These are phyloP conservation scores for Tethya wilhelma DNA, from an alignment of 37 sponge, comb jelly and placozoan species.

Conservation along the genomic window DNA sequence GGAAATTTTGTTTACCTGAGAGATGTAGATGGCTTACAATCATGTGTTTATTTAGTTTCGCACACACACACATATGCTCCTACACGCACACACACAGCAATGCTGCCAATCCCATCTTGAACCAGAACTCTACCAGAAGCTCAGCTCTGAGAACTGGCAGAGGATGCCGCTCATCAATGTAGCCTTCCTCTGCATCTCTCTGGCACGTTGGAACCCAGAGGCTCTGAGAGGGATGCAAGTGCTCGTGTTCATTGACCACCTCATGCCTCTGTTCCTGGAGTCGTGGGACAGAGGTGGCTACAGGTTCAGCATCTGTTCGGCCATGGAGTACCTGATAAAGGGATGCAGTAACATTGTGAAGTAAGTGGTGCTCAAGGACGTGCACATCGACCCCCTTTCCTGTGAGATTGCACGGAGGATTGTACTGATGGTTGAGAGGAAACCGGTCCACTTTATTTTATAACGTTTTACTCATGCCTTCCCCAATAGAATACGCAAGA, in stretches of 20 bases:
- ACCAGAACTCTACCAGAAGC: background rate
- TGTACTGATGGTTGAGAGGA: background rate
- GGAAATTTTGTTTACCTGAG: too few relatives aligned
- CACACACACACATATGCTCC: too few relatives aligned
- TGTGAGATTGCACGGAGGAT: background rate
- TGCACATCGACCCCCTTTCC: background rate
- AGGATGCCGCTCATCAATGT: constrained; percentile 14
- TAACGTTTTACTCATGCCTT: too few relatives aligned
- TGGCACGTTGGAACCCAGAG: constrained; percentile 61
- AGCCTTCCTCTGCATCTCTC: constrained; percentile 44
- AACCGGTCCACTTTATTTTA: too few relatives aligned
- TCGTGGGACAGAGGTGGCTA: background rate
- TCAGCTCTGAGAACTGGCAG: constrained; percentile 7
- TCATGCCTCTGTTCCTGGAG: constrained; percentile 41
- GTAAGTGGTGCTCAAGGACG: constrained; percentile 3
- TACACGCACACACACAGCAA: too few relatives aligned
- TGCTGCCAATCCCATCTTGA: background rate
- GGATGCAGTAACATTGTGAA: constrained; percentile 42
- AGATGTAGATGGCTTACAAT: too few relatives aligned
- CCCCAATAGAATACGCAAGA: too few relatives aligned
- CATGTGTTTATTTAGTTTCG: too few relatives aligned
- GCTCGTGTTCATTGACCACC: constrained; percentile 55
- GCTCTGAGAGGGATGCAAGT: constrained; percentile 70
- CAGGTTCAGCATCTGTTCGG: background rate
- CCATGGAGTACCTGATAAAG: constrained; percentile 44